These are phyloP conservation scores for Thereva nobilitata DNA, from an alignment of 2,888 invertebrate species.

Conservation along the genomic window DNA sequence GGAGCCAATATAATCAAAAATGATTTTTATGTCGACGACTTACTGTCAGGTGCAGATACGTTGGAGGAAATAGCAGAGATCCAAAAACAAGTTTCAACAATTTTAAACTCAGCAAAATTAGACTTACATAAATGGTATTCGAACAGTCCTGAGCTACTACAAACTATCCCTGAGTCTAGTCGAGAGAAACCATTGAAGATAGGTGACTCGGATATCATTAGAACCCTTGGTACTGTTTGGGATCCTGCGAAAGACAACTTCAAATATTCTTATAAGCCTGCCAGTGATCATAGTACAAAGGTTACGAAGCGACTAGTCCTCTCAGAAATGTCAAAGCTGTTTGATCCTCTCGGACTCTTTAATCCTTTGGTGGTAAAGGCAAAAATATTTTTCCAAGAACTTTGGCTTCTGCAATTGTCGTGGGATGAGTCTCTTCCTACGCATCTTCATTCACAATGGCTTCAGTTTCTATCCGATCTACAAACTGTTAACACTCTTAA, in stretches of 20 bases:
- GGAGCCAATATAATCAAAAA: neutral
- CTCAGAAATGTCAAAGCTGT: neutral
- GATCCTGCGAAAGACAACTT: neutral
- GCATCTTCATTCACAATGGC: neutral
- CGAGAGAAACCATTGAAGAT: neutral
- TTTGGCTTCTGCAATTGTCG: neutral
- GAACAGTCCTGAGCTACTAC: neutral
- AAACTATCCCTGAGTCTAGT: neutral
- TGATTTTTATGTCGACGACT: neutral
- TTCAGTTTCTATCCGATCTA: neutral
- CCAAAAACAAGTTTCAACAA: neutral
- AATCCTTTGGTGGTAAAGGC: neutral
- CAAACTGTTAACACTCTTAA: no score
- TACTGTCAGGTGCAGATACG: neutral
- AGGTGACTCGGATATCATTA: neutral
- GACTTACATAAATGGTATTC: slow-evolving; percentile 4
- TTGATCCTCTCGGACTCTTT: neutral
- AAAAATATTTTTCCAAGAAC: neutral
- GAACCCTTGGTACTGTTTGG: neutral
- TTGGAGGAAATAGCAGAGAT: neutral
- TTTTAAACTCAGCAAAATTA: neutral
- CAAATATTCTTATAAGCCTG: neutral
- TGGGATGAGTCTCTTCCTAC: neutral
- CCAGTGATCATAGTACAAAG: neutral
- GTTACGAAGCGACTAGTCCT: neutral